Evolutionary conservation across 1,140 invertebrate species (phyloP), one percentile per base, ranked within the genome.

Genomic region (Coptotermes formosanus): DNA sequence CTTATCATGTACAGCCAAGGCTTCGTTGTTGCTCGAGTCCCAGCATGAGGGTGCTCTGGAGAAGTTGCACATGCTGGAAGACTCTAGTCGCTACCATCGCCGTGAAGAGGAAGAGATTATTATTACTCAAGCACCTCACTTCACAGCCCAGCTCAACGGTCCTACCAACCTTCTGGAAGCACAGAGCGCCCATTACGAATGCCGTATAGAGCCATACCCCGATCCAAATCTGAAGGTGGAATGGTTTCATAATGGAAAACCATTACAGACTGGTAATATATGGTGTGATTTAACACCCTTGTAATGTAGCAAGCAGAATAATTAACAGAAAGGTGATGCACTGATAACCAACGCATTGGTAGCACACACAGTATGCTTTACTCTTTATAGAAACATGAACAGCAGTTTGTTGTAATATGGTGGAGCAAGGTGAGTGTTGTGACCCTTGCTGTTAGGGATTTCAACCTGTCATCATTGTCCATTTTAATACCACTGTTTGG

Each of bases 171-270:
- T 98, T 52, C 91, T 95, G 55, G 97, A 98, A 91, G 96, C 96
- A 2, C 96, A 97, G 91, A 97, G 96, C 89, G 96, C 97, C 85
- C 97, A 98, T 89, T 99, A 99, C 90, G 98, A 99, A 92, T 99
- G 98, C 89, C 94, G 97, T 83, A 96, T 99, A 88, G 96, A 98
- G 88, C 99, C 98, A 69, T 97, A 98, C 89, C 97, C 97, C 19
- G 98, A 99, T 92, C 94, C 97, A 3, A 96, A 95, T 85, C 95
- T 99, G 89, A 95, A 96, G 88, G 96, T 99, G 2, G 97, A 98
- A 91, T 99, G 98, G 98, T 97, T 96, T 91, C 95, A 97, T 89
- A 98, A 99, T 90, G 97, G 97, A 83, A 95, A 97, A 90, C 96
- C 97, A 69, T 90, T 99, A n/a, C 95, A 95, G 89, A 97, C 96